Evolutionary conservation across 2,113 vertebrate species (phyloP).

Genomic region (Emydura subglobosa): DNA sequence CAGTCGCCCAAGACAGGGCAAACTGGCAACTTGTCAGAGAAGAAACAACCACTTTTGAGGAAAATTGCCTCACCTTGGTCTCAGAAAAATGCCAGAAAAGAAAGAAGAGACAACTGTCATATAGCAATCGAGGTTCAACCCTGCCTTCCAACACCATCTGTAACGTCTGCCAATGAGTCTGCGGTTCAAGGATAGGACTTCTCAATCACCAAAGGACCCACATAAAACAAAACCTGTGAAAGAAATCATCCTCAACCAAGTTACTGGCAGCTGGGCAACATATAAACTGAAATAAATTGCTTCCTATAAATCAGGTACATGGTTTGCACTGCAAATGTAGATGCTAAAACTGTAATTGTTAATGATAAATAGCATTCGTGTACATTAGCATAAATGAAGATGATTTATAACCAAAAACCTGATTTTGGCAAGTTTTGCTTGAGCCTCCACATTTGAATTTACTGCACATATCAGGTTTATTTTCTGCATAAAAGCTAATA

Average conservation of each 20-base stretch:
- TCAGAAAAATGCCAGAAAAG: no score
- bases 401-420: neutral
- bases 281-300: constrained; percentile 35
- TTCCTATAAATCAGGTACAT: constrained; percentile 43
- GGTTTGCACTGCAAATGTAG: constrained; percentile 2
- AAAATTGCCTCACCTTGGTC: no score
- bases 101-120: no score
- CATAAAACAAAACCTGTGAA: no score
- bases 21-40: no score
- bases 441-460: neutral
- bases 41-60: no score
- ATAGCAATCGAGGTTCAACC: no score
- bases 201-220: no score
- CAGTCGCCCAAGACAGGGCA: no score
- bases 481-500: neutral
- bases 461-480: neutral
- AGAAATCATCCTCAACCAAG: neutral
- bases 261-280: constrained; percentile 33
- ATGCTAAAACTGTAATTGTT: constrained; percentile 22
- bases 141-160: no score
- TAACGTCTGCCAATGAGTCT: no score
- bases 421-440: neutral
- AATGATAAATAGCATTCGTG: constrained; percentile 9
- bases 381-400: neutral
- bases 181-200: no score